Evolutionary conservation across 2,113 vertebrate genomes (phyloP).

Genomic region (Cyprinodon variegatus): DNA sequence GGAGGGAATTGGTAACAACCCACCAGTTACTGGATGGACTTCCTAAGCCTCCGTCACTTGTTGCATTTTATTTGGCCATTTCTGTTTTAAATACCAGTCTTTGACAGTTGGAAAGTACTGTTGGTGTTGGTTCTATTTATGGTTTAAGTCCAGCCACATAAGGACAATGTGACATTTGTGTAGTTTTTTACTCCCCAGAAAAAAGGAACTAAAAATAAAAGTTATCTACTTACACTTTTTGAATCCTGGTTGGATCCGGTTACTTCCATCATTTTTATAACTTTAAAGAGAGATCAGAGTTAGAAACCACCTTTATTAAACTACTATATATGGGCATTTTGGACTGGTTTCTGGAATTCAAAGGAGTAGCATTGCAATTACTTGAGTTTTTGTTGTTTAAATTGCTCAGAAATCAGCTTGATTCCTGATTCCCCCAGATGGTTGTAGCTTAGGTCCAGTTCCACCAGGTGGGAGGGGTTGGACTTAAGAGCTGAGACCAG

Average conservation of each 20-base stretch:
- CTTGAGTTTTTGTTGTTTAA: slow-evolving; percentile 21
- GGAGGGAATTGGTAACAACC: too few relatives aligned
- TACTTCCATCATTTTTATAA: slow-evolving; percentile 22
- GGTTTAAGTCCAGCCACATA: not conserved
- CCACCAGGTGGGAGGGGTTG: slow-evolving; percentile 38
- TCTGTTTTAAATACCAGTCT: too few relatives aligned
- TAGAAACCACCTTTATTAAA: not conserved
- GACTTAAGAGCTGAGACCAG: slow-evolving; percentile 36
- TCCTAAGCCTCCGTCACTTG: too few relatives aligned
- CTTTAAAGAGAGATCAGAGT: slow-evolving; percentile 38
- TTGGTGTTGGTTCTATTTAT: not conserved
- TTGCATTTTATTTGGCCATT: too few relatives aligned
- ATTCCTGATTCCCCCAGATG: slow-evolving; percentile 29
- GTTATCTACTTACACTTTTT: slow-evolving; percentile 65
- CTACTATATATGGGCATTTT: not conserved
- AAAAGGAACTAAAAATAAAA: not conserved
- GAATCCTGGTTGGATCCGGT: slow-evolving; percentile 47
- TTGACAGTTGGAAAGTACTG: too few relatives aligned
- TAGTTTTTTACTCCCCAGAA: not conserved
- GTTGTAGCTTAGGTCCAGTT: slow-evolving; percentile 70
- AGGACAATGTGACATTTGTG: not conserved
- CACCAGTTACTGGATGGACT: too few relatives aligned
- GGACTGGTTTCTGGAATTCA: fast-evolving
- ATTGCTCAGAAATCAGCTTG: not conserved
- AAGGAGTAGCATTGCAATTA: not conserved